Base-by-base conservation (phyloP, 2,113 vertebrate species). In the Brachypteracias leptosomus region DNA sequence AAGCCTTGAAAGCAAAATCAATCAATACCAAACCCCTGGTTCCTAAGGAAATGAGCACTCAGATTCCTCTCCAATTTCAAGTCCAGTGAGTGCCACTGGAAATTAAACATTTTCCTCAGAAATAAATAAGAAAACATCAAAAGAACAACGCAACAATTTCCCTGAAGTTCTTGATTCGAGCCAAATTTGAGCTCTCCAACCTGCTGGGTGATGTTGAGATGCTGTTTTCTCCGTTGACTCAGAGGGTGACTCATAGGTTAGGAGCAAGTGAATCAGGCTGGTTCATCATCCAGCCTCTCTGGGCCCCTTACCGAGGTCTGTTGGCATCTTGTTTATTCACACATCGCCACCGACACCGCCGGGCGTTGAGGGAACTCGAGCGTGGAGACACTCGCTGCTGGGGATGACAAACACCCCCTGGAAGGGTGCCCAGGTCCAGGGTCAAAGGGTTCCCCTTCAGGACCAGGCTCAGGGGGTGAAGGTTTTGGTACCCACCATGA, bases 401-500 rank as follows among this genome's bases (percentile, higher is more conserved):
- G 1, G 6, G 4, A 4, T 61, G 54, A 63, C 81, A 85, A 72
- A 72, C 35, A 20, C 76, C 47, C 13, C 1, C 0, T 0, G 5
- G 61, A 57, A 57, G 11, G 22, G 10, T 47, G 33, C 73, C 44
- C 21, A 40, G 35, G 20, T 3, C 47, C 70, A 20, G 31, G 70
- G 63, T 4, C 55, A 67, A 63, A 72, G 47, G 16, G 7, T 55
- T 91, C 81, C 61, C 52, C 20, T 7, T 2, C 4, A 24, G 29
- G 21, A 63, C 13, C 59, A 62, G 67, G 33, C 4, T 22, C 0
- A 0, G n/a, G 7, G 65, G 4, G 9, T 0, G 0, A 2, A 59
- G 16, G 33, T 31, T 93, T 54, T 2, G 0, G 72, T 35, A 20
- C 22, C 42, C 57, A 21, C 33, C n/a, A n/a, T n/a, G n/a, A n/a